Evolutionary conservation across 2,888 invertebrate species (phyloP), one percentile per base, ranked within the genome.

Genomic region (Parascotia fuliginaria): DNA sequence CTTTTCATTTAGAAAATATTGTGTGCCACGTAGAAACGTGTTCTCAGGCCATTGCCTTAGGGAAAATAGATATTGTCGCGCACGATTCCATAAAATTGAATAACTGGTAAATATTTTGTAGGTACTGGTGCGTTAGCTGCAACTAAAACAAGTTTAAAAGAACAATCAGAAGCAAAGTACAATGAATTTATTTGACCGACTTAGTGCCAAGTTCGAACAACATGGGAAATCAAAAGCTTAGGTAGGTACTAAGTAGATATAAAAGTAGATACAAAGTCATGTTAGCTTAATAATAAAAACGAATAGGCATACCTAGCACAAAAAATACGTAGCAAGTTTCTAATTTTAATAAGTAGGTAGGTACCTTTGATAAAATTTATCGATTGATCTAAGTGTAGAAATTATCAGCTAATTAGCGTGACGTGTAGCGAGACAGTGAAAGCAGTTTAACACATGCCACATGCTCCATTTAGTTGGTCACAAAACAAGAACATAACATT

Each of bases 381-480:
- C 59, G 49, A 50, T 42, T 45, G 43, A 70, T 74, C 71, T 73
- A 63, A 75, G n/a, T n/a, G n/a, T n/a, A 77, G 69, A 73, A 81
- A 82, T 83, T 78, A 86, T 77, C 77, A 67, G 52, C 70, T 87
- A 82, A 89, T 88, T 85, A 88, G 77, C 75, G 70, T 73, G 70
- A 69, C 70, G 76, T 73, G 77, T 65, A 75, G 74, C 69, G 75
- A 77, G 81, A 81, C 81, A 89, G 90, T 89, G 90, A 90, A 91
- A 90, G 90, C 70, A 69, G 77, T 83, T 85, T 82, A 82, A 85
- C 82, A 79, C 77, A 65, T 81, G 83, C 60, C 82, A 79, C 77
- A 65, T 81, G 83, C 59, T 78, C 83, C 72, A 81, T 83, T 82
- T 84, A 73, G 60, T 47, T 47, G 41, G 46, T 43, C 46, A 55